Evolutionary conservation across 1,140 invertebrate species (phyloP).

Genomic region (Drosophila varians): DNA sequence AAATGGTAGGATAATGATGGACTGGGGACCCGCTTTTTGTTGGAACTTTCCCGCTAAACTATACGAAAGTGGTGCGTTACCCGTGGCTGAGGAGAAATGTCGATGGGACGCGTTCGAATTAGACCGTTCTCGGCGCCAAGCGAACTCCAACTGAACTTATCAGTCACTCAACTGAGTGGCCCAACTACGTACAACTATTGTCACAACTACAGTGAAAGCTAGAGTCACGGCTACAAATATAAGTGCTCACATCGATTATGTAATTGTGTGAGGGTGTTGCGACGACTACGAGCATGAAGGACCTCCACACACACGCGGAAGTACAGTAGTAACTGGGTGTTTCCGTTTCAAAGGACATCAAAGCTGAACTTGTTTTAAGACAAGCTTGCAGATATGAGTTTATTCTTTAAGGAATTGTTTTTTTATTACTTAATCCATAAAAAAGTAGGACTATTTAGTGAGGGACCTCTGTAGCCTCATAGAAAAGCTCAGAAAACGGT

Average conservation of each 20-base stretch:
- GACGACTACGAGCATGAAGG: constrained; percentile 36
- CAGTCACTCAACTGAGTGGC: constrained; percentile 67
- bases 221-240: not conserved
- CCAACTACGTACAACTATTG: constrained; percentile 28
- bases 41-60: not conserved
- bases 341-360: not conserved
- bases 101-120: constrained; percentile 37
- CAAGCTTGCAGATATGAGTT: no score
- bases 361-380: not conserved
- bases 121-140: constrained; percentile 72
- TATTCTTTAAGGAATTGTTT: not conserved
- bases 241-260: not conserved
- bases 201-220: constrained; percentile 15
- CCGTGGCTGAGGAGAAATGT: constrained; percentile 1
- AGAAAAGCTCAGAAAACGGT: not conserved
- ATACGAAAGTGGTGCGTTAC: not conserved
- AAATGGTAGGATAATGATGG: not conserved
- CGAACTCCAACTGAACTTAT: constrained; percentile 80
- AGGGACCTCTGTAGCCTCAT: not conserved
- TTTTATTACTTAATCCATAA: not conserved
- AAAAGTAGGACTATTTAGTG: not conserved
- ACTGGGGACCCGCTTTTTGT: not conserved
- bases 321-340: not conserved
- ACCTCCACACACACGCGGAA: constrained; percentile 11
- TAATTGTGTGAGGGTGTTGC: constrained; percentile 25